Percentiles rank a stretch among this genome's conserved stretches.
Evolutionary conservation across 2,888 invertebrate species (phyloP).

Genomic region (Eudemis profundana): DNA sequence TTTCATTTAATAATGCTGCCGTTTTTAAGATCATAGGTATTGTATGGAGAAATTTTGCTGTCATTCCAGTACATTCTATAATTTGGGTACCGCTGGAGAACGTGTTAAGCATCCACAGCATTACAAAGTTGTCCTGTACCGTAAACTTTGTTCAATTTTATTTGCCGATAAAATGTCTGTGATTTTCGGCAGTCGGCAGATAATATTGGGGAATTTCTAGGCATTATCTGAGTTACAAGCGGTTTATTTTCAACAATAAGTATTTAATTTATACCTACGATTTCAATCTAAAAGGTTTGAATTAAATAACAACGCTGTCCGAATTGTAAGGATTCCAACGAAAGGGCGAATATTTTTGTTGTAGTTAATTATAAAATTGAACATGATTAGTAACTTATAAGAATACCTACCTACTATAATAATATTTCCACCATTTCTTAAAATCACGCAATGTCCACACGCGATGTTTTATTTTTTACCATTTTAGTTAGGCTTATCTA

Average conservation of each 20-base stretch:
- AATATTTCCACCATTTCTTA: neutral
- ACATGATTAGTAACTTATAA: neutral
- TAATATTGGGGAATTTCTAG: neutral
- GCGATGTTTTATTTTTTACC: too few species aligned
- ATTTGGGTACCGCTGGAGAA: too few species aligned
- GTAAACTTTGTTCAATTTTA: too few species aligned
- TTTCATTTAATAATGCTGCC: too few species aligned
- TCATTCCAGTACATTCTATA: too few species aligned
- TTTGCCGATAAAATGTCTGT: too few species aligned
- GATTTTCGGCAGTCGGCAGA: neutral
- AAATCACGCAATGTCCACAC: neutral
- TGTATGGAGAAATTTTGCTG: too few species aligned
- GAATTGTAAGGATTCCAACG: neutral
- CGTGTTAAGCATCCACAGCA: too few species aligned
- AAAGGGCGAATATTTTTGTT: neutral
- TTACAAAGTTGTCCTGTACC: too few species aligned
- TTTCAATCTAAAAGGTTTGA: neutral
- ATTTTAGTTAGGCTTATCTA: too few species aligned
- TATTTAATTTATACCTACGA: conserved; percentile 3
- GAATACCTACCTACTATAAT: neutral
- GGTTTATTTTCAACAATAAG: neutral
- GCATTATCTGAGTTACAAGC: neutral
- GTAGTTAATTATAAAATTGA: neutral
- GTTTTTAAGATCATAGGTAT: too few species aligned
- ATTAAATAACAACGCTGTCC: neutral